Conservation (phyloP, 2,113 vertebrate genomes). For the Laticauda laticaudata region DNA sequence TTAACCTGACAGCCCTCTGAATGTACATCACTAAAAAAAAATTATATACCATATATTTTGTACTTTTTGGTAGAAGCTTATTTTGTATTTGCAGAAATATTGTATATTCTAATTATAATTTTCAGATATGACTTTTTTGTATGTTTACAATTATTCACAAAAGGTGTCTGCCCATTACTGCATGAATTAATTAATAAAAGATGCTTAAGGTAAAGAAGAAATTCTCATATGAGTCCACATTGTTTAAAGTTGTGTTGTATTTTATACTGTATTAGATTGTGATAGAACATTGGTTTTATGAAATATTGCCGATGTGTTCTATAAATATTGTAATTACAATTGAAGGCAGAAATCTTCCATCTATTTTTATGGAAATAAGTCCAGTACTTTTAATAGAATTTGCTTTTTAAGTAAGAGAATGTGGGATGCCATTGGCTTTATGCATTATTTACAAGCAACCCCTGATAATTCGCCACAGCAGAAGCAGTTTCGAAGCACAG, state of each 20-base stretch:
- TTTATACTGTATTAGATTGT: neutral
- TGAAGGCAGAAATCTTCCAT: neutral
- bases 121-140: neutral
- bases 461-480: neutral
- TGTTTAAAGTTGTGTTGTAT: neutral
- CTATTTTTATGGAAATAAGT: neutral
- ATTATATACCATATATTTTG: neutral
- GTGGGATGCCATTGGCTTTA: neutral
- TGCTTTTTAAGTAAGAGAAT: neutral
- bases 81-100: constrained; percentile 1
- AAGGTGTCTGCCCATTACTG: neutral
- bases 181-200: neutral
- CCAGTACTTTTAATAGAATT: neutral
- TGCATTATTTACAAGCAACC: neutral
- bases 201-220: neutral
- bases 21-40: neutral
- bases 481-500: neutral
- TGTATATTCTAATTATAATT: constrained; percentile 4
- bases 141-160: neutral
- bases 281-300: neutral
- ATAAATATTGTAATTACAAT: neutral
- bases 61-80: neutral
- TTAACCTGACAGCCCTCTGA: neutral
- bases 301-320: neutral
- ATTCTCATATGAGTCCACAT: neutral